Conservation (phyloP, 2,888 invertebrate genomes). For the Tetragonisca angustula region DNA sequence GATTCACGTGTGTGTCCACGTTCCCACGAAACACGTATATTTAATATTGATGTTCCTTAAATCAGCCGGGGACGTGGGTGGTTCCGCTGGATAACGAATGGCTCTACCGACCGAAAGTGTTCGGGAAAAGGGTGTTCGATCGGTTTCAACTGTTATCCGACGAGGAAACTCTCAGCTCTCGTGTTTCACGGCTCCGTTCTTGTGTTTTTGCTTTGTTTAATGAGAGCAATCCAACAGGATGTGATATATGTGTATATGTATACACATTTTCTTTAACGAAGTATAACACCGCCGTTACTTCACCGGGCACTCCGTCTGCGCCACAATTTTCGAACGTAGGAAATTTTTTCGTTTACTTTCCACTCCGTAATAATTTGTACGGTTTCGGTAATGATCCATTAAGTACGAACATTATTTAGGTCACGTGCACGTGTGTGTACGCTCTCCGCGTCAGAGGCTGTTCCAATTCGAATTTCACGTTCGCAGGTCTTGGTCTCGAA, state of each 20-base stretch:
- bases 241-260: neutral
- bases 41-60: conserved; percentile 25
- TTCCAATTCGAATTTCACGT: neutral
- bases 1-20: neutral
- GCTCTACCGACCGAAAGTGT: conserved; percentile 26
- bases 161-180: conserved; percentile 19
- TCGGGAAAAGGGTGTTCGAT: conserved; percentile 32
- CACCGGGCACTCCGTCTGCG: neutral
- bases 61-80: neutral
- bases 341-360: conserved; percentile 10
- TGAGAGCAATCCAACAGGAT: neutral
- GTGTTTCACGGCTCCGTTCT: conserved; percentile 3
- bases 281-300: neutral
- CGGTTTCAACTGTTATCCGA: conserved; percentile 40
- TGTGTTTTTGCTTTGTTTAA: conserved; percentile 19
- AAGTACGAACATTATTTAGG: neutral
- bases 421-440: neutral
- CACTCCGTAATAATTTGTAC: conserved; percentile 19
- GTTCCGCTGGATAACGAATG: conserved; percentile 2
- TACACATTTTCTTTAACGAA: conserved; percentile 23
- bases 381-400: conserved; percentile 7
- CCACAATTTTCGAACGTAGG: neutral
- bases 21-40: neutral
- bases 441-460: neutral
- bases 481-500: neutral